Evolutionary conservation across 53 echinoderm and acorn worm species (phyloP).

Genomic region (Henricia sp.): DNA sequence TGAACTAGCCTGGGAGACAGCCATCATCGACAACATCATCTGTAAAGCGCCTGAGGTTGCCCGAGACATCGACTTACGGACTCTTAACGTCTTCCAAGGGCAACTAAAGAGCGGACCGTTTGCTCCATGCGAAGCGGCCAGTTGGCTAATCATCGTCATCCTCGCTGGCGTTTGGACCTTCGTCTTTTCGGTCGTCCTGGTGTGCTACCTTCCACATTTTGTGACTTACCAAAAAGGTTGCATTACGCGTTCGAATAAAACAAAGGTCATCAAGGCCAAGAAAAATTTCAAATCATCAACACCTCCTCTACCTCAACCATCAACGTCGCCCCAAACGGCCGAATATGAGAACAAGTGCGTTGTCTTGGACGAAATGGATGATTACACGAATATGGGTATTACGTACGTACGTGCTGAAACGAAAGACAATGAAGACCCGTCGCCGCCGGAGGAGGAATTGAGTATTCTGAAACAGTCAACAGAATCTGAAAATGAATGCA

Average conservation of each 20-base stretch:
- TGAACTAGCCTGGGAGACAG: background rate
- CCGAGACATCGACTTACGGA: background rate
- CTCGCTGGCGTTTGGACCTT: conserved; percentile 3
- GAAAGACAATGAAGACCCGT: background rate
- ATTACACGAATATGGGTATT: background rate
- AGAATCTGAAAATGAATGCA: background rate
- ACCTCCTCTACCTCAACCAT: background rate
- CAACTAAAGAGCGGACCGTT: conserved; percentile 18
- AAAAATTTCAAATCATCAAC: background rate
- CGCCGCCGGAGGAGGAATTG: background rate
- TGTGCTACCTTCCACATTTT: background rate
- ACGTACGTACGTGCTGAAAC: background rate
- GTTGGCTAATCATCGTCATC: conserved; percentile 35
- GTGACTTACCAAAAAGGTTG: conserved; percentile 12
- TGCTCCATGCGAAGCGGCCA: conserved; percentile 19
- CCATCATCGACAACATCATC: conserved; percentile 8
- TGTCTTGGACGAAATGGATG: conserved; percentile 33
- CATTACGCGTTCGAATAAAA: conserved; percentile 6
- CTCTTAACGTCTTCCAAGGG: background rate
- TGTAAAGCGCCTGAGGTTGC: conserved; percentile 18
- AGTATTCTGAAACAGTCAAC: background rate
- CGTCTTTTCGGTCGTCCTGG: background rate
- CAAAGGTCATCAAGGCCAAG: background rate
- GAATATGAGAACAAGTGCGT: conserved; percentile 20
- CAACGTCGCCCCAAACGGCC: background rate